A percentile compares a stretch with the other conserved stretches of the same genome.
Conservation (phyloP, 2,888 invertebrate species). For the Drosophila prostipennis region DNA sequence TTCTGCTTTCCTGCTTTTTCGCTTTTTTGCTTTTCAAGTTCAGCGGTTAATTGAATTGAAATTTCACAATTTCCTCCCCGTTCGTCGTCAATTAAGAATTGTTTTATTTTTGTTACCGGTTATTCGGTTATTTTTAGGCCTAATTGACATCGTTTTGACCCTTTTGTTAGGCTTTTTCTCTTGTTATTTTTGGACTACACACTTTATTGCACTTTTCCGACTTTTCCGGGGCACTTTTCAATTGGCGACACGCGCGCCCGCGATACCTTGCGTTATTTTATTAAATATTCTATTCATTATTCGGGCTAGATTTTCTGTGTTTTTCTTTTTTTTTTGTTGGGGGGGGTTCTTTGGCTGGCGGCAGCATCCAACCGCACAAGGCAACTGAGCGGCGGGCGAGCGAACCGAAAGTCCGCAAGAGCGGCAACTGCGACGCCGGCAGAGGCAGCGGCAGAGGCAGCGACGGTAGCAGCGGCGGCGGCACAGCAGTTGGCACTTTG, state of each 20-base stretch:
- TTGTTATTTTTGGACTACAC: background rate
- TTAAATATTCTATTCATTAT: constrained; percentile 10
- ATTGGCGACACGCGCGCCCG: constrained; percentile 30
- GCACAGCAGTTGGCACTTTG: constrained; percentile 54
- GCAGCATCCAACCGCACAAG: constrained; percentile 71
- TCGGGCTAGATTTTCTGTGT: constrained; percentile 8
- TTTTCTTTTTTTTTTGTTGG: background rate
- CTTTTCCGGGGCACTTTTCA: constrained; percentile 2
- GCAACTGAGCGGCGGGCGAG: constrained; percentile 61
- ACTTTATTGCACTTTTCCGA: constrained; percentile 17
- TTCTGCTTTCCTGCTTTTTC: background rate
- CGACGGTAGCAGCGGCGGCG: constrained; percentile 4
- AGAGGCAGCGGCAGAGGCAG: constrained; percentile 21
- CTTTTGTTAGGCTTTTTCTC: background rate
- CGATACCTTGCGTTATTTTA: constrained; percentile 9
- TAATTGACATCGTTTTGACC: constrained; percentile 17
- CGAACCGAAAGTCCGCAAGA: constrained; percentile 38
- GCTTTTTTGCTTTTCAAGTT: constrained; percentile 51
- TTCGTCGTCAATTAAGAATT: constrained; percentile 30
- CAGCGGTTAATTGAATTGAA: constrained; percentile 65
- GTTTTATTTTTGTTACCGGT: background rate
- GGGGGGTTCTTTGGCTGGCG: constrained; percentile 53
- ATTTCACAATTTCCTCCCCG: constrained; percentile 11
- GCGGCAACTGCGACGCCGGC: constrained; percentile 13
- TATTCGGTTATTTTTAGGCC: constrained; percentile 17